A percentile compares a stretch with the other conserved stretches of the same genome.
Conservation (phyloP, 2,888 invertebrate genomes). For the Saturnia japonica region DNA sequence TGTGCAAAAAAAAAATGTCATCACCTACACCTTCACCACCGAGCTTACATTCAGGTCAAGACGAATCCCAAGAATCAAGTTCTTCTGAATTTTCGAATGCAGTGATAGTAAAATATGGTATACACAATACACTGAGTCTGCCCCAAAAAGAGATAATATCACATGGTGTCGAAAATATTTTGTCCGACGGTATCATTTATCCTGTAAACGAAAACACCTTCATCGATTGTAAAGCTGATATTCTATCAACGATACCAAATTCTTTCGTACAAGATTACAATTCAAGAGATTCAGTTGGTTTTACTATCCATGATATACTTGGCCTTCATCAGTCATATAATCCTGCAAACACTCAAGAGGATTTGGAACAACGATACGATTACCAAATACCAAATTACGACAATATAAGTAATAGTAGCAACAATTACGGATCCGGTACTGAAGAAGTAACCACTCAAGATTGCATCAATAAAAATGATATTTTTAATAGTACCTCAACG, state of each 20-base stretch:
- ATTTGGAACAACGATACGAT: constrained; percentile 60
- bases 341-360: constrained; percentile 47
- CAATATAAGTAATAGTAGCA: constrained; percentile 67
- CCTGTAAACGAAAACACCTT: constrained; percentile 51
- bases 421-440: constrained; percentile 60
- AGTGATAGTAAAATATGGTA: constrained; percentile 41
- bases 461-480: constrained; percentile 49
- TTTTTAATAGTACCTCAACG: constrained; percentile 43
- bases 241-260: constrained; percentile 55
- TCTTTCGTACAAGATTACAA: constrained; percentile 72
- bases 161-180: constrained; percentile 70
- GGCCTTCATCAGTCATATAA: constrained; percentile 69
- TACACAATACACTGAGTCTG: constrained; percentile 32
- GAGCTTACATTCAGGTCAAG: constrained; percentile 57
- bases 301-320: constrained; percentile 77
- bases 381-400: constrained; percentile 69
- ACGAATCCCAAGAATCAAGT: constrained; percentile 58
- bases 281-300: constrained; percentile 74
- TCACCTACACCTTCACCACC: constrained; percentile 57
- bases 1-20: constrained; percentile 49
- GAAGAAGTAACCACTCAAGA: constrained; percentile 59
- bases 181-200: constrained; percentile 61
- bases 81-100: constrained; percentile 56
- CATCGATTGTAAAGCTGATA: constrained; percentile 60
- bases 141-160: constrained; percentile 55